These are phyloP conservation scores for Lasioglossum malachurum DNA, from an alignment of 2,888 invertebrate genomes.

Conservation along the genomic window DNA sequence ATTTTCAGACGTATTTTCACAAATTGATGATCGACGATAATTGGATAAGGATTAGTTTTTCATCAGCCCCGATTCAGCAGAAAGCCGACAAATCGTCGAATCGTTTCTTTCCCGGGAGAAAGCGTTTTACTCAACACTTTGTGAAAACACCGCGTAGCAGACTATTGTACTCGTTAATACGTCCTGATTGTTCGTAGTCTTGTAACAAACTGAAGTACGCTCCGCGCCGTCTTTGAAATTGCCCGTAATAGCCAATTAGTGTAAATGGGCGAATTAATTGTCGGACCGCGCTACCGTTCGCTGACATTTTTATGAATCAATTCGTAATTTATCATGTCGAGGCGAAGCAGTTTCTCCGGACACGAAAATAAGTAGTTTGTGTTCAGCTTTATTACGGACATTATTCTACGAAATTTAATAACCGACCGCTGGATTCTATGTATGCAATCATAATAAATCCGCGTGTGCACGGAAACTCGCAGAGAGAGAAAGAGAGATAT, in stretches of 20 bases:
- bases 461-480: not conserved
- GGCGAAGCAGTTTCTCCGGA: not conserved
- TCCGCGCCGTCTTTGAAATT: not conserved
- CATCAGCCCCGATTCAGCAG: not conserved
- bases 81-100: not conserved
- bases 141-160: not conserved
- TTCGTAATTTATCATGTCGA: not conserved
- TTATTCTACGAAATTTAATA: slow-evolving; percentile 12
- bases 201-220: not conserved
- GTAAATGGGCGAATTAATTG: not conserved
- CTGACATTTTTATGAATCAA: slow-evolving; percentile 14
- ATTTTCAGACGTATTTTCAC: too few species aligned
- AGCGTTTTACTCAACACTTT: not conserved
- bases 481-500: not conserved
- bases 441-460: slow-evolving; percentile 7
- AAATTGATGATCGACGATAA: not conserved
- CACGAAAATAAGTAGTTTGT: not conserved
- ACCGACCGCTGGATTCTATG: not conserved
- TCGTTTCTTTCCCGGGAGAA: not conserved
- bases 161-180: slow-evolving; percentile 12
- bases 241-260: slow-evolving; percentile 1
- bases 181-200: slow-evolving; percentile 1
- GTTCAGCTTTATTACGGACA: not conserved
- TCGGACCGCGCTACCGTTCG: not conserved
- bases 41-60: not conserved